Base-by-base conservation (phyloP, 2,797 vertebrate genomes). In the Sciurus carolinensis region DNA sequence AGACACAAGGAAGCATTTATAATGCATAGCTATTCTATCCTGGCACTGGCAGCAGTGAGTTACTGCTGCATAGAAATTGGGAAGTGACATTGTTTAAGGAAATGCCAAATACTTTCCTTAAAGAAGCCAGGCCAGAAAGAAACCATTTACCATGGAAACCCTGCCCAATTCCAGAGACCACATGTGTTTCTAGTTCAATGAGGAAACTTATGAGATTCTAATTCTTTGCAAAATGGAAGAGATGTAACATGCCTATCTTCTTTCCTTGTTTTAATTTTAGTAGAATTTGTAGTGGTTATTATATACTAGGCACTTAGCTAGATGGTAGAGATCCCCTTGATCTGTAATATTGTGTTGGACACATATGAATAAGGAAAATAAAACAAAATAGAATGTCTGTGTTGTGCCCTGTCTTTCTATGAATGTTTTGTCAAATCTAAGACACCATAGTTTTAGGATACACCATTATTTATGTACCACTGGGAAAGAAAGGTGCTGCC, bases 21-120 rank as follows among this genome's bases (percentile, higher is more conserved):
- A 82, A 92, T n/a, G 57, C 39, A 72, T 50, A 81, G 24, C 20
- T 92, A 13, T 62, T 95, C 33, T 86, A 62, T 84, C 54, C 36
- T 80, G 64, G 64, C 15, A 84, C 42, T 80, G 57, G 64, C 12
- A 87, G 33, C 28, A 22, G 50, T 50, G 14, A 84, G 30, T 5
- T 39, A n/a, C 36, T 77, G 28, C 36, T 82, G 59, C 81, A 72
- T n/a, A 81, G n/a, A 86, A 95, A 86, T n/a, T 73, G 81, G 79
- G 44, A 86, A 82, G 33, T 59, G 62, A 59, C 22, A 90, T 54
- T 90, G 76, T 92, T 96, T 88, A 75, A 90, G 57, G 50, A 72
- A 85, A 75, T 66, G 57, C n/a, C 76, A 80, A 66, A 50, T 87
- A 44, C 9, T 39, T 92, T 85, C 5, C 87, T 75, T 64, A 80